Evolutionary conservation across 2,888 invertebrate species (phyloP).

Genomic region (Synergus itoensis): DNA sequence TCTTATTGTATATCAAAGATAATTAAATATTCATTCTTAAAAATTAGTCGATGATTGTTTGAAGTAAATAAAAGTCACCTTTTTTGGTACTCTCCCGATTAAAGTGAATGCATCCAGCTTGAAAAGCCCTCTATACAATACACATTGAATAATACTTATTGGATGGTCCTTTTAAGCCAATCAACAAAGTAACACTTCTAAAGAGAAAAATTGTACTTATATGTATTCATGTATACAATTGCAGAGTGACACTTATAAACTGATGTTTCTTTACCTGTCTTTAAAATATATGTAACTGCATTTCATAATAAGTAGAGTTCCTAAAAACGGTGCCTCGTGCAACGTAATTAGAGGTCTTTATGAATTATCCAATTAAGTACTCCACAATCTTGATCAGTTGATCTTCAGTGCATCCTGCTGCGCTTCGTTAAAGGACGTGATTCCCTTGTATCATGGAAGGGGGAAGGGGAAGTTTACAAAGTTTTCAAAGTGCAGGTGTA

Average conservation of each 20-base stretch:
- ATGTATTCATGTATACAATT: neutral
- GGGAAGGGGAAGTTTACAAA: constrained; percentile 44
- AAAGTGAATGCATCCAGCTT: constrained; percentile 20
- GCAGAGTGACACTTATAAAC: neutral
- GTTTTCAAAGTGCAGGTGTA: constrained; percentile 47
- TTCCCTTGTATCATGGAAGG: neutral
- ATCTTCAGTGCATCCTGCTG: constrained; percentile 59
- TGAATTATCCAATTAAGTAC: constrained; percentile 74
- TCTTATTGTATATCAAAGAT: neutral
- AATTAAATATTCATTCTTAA: constrained; percentile 11
- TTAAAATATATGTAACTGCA: neutral
- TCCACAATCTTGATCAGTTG: constrained; percentile 70
- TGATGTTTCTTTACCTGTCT: neutral
- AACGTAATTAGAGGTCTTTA: constrained; percentile 71
- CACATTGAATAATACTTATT: neutral
- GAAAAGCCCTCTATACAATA: neutral
- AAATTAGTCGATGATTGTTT: constrained; percentile 25
- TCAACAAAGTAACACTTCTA: neutral
- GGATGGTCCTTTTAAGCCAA: neutral
- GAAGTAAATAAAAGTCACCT: constrained; percentile 13
- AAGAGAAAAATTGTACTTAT: neutral
- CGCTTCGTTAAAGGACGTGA: constrained; percentile 47
- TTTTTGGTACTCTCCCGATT: neutral
- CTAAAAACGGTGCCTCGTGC: constrained; percentile 49
- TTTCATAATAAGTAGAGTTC: constrained; percentile 21